Evolutionary conservation across 53 echinoderm and acorn worm species (phyloP).

Genomic region (Zoroaster sp.): DNA sequence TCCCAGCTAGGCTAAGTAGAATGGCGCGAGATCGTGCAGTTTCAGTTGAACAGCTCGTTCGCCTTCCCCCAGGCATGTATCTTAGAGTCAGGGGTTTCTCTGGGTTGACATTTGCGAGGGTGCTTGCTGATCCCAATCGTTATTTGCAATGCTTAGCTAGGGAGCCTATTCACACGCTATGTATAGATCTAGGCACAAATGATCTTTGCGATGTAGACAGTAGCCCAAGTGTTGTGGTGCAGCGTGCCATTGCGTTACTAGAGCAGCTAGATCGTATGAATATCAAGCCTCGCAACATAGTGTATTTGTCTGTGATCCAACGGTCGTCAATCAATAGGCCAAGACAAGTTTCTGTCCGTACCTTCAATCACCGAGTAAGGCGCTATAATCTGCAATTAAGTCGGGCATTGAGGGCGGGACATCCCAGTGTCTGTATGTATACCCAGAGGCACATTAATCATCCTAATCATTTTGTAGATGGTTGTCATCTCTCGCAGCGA

Average conservation of each 20-base stretch:
- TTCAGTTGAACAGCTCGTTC: too few relatives aligned
- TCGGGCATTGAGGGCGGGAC: neutral
- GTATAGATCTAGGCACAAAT: slow-evolving; percentile 1
- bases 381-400: neutral
- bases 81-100: neutral
- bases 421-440: neutral
- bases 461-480: neutral
- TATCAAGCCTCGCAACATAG: neutral
- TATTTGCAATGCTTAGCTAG: neutral
- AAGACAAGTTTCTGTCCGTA: neutral
- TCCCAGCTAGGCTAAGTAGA: too few relatives aligned
- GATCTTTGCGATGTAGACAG: neutral
- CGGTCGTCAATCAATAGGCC: neutral
- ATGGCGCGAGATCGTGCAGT: too few relatives aligned
- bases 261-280: neutral
- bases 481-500: neutral
- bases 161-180: neutral
- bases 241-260: neutral
- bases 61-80: too few relatives aligned
- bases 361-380: neutral
- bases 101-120: neutral
- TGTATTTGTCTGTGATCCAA: neutral
- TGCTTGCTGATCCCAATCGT: neutral
- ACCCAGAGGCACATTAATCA: neutral
- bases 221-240: neutral